A percentile compares a stretch with the other conserved stretches of the same genome.
Evolutionary conservation across 2,888 invertebrate genomes (phyloP).

Genomic region (Cheilosia grossa): DNA sequence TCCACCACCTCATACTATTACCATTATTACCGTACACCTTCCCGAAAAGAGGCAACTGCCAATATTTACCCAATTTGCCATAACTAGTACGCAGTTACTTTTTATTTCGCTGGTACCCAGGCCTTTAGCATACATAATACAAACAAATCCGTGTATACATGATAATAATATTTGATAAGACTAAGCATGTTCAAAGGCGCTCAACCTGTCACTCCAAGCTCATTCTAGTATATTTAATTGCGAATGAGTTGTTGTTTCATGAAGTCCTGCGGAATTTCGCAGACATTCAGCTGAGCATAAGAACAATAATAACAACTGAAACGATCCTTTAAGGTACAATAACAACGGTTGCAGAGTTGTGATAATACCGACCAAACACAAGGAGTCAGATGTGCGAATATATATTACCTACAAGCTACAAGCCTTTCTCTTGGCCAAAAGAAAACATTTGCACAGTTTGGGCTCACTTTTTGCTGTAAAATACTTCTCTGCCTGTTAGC

Average conservation of each 20-base stretch:
- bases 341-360: slow-evolving; percentile 27
- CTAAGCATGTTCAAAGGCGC: slow-evolving; percentile 40
- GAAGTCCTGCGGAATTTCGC: slow-evolving; percentile 55
- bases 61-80: slow-evolving; percentile 22
- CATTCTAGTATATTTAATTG: neutral
- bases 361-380: slow-evolving; percentile 13
- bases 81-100: slow-evolving; percentile 47
- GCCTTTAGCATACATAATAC: neutral
- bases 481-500: slow-evolving; percentile 13
- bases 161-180: slow-evolving; percentile 63
- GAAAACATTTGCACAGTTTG: slow-evolving; percentile 49
- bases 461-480: slow-evolving; percentile 16
- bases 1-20: neutral
- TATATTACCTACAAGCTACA: neutral
- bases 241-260: slow-evolving; percentile 38
- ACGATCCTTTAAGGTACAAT: slow-evolving; percentile 48
- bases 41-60: neutral
- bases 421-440: slow-evolving; percentile 33
- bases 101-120: slow-evolving; percentile 23
- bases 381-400: neutral
- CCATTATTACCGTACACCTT: neutral
- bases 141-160: slow-evolving; percentile 33
- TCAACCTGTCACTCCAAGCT: slow-evolving; percentile 32
- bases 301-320: slow-evolving; percentile 41
- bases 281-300: slow-evolving; percentile 38